These are phyloP conservation scores for Caenorhabditis remanei DNA, from an alignment of 1,140 invertebrate genomes.

Conservation along the genomic window DNA sequence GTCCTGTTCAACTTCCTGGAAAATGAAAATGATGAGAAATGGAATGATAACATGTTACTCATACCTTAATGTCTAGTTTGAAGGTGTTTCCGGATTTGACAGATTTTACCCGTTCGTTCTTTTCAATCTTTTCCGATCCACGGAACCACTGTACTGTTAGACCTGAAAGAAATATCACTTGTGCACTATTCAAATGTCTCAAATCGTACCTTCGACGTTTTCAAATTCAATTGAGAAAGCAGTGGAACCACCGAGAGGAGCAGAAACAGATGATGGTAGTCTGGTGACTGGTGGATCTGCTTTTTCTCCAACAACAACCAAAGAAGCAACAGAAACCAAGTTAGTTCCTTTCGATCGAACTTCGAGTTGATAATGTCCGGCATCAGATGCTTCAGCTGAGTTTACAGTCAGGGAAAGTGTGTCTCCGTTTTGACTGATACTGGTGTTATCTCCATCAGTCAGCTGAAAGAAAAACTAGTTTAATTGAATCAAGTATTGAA, in stretches of 20 bases:
- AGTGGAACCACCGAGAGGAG: constrained; percentile 86
- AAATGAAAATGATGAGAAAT: background rate
- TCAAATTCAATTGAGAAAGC: constrained; percentile 87
- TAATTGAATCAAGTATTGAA: background rate
- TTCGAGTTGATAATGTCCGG: constrained; percentile 93
- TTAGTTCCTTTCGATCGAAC: constrained; percentile 94
- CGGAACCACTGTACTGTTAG: constrained; percentile 72
- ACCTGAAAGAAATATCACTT: background rate
- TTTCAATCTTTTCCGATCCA: constrained; percentile 81
- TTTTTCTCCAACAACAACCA: constrained; percentile 84
- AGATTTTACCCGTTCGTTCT: constrained; percentile 64
- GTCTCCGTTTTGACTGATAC: constrained; percentile 85
- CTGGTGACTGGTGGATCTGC: constrained; percentile 82
- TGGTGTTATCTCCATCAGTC: constrained; percentile 82
- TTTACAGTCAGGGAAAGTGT: constrained; percentile 34
- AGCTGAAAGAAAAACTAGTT: background rate
- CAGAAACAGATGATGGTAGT: constrained; percentile 90
- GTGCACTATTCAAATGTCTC: background rate
- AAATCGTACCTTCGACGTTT: constrained; percentile 70
- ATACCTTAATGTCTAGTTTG: constrained; percentile 68
- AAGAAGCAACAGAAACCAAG: constrained; percentile 89
- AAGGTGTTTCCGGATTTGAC: constrained; percentile 68
- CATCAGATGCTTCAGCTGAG: constrained; percentile 83
- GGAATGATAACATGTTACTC: background rate
- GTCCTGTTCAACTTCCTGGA: constrained; percentile 61